Evolutionary conservation across 2,113 vertebrate species (phyloP), one percentile per base, ranked within the genome.

Genomic region (Corythaeola cristata): DNA sequence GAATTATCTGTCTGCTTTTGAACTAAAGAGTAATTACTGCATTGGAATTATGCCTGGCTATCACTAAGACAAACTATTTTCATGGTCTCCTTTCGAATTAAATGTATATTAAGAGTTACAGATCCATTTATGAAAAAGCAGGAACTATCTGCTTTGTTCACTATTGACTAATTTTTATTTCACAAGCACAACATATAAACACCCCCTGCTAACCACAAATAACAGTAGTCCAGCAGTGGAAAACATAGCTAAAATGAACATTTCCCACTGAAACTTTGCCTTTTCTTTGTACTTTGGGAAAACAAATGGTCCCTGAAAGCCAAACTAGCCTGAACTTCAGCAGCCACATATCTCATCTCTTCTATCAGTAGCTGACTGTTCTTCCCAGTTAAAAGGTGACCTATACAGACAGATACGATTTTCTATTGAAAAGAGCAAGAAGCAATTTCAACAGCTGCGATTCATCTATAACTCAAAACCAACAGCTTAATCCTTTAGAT

Each of bases 361-460:
- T 78, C 69, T 76, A 84, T 86, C 68, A 84, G 44, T 39, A 90
- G 15, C 77, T 59, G 49, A 80, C 35, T 73, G 76, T 35, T 79
- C 59, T 69, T 64, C 32, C 41, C 88, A 72, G 50, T 80, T 85
- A 89, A 91, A 91, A 96, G 86, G 80, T 82, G 87, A 89, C 86
- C 96, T 92, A 78, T 1, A 87, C 12, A 83, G 56, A 59, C 17
- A 87, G 49, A 64, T 32, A 59, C 0, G 2, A 59, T 88, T 58
- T 92, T 69, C 53, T 79, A 39, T 1, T 32, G 67, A 85, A 84
- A 93, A 90, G 17, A 73, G 82, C 28, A 92, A 85, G 91, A 80
- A 66, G 9, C 55, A 80, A 81, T 93, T 96, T 88, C 76, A 77
- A 84, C 80, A 91, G 69, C 76, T 64, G 9, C 6, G 3, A 87